Base-by-base conservation (phyloP, 1,140 invertebrate genomes). In the Lepidotrigona ventralis region DNA sequence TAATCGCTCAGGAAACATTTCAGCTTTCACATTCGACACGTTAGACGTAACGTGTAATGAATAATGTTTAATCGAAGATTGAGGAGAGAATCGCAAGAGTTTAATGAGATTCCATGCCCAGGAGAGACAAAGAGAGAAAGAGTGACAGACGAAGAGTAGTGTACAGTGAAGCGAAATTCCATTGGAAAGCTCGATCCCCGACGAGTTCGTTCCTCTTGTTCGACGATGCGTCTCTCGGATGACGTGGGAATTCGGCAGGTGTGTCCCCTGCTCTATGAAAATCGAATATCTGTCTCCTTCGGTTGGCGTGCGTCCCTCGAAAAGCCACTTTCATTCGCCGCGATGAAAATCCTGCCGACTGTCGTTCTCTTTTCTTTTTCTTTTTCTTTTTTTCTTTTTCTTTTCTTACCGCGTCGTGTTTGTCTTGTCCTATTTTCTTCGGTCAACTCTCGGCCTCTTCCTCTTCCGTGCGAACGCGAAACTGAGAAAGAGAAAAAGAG, bases 181-280 rank as follows among this genome's bases (percentile, higher is more conserved):
- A 26, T 33, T 1, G 26, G 21, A 46, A 51, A 58, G 23, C 33
- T 9, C 39, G 6, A 46, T 21, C 11, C 29, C 15, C 33, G 56
- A 54, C 51, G 23, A 33, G 58, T 19, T 39, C 68, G 14, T 69
- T 12, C 2, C 29, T 46, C 29, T 12, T 19, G 14, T 23, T 39
- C 23, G 71, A 33, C 46, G 29, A 53, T 53, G 77, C 46, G 58
- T 81, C 51, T 46, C 15, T 46, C n/a, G 33, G 26, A 23, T 46
- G 58, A 58, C 71, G 71, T 79, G 83, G 72, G 83, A 87, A 87
- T 85, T 83, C 70, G 71, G 79, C 86, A 85, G 83, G 83, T 87
- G 83, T 63, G 2, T 51, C 26, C 68, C 15, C 23, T n/a, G 9
- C 15, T 33, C 26, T 21, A 51, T 64, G 29, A 51, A 73, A 82